phyloP scores from a whole-genome alignment of 2,797 vertebrate genomes.

The Okamejei kenojei region DNA sequence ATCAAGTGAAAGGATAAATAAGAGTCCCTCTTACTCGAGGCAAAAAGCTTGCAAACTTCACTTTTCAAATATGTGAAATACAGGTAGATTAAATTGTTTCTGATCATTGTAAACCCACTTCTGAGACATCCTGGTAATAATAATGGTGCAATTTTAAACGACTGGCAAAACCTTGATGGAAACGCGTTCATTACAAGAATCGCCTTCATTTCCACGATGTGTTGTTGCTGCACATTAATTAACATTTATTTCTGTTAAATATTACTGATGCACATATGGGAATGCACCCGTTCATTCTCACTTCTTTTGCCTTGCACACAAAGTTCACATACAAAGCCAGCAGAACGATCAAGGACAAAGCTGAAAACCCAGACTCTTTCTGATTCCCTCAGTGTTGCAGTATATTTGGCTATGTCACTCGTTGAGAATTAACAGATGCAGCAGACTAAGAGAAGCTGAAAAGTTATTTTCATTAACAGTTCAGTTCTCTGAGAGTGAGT shows the following conservation, averaged over 20 bases:
- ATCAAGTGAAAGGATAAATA: too few species aligned
- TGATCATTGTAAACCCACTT: background rate
- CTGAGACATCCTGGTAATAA: too few species aligned
- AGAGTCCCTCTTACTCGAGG: background rate
- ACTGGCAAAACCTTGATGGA: background rate
- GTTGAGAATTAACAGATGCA: constrained; percentile 14
- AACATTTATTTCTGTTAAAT: background rate
- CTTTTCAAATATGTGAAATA: background rate
- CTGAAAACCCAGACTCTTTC: background rate
- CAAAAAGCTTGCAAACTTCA: background rate
- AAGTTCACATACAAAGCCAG: background rate
- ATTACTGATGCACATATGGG: background rate
- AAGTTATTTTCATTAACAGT: background rate
- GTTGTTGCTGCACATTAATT: background rate
- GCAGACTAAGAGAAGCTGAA: background rate
- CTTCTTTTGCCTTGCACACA: background rate
- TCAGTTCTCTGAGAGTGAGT: background rate
- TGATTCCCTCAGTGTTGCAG: background rate
- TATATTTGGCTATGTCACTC: background rate
- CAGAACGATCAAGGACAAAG: background rate
- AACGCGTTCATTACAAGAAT: too few species aligned
- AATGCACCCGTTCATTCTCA: background rate
- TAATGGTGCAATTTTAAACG: too few species aligned
- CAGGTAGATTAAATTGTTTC: background rate
- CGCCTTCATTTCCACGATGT: too few species aligned